These are phyloP conservation scores for Crocuta crocuta DNA, from an alignment of 2,113 vertebrate genomes.

Conservation along the genomic window DNA sequence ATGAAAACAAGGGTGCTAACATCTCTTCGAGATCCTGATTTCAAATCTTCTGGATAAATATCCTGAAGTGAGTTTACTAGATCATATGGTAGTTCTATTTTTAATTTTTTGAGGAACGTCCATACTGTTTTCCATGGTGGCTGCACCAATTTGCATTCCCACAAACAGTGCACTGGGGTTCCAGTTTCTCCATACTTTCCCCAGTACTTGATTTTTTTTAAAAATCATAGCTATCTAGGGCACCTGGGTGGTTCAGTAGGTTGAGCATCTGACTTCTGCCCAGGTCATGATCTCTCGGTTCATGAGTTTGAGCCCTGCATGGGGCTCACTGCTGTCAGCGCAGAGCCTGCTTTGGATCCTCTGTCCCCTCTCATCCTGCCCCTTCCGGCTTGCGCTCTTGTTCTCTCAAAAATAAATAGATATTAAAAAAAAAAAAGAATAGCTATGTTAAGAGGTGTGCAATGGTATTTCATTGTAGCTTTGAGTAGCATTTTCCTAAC, in stretches of 20 bases:
- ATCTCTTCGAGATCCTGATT: background rate
- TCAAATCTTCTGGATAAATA: background rate
- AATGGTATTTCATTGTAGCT: background rate
- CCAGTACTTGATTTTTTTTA: background rate
- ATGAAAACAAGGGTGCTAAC: background rate
- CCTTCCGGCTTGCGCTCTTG: no score
- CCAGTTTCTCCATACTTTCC: background rate
- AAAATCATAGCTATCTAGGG: background rate
- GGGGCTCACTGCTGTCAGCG: no score
- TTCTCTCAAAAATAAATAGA: no score
- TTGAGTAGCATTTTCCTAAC: background rate
- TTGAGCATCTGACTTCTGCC: no score
- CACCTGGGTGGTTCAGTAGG: no score
- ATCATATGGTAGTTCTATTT: background rate
- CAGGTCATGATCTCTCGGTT: no score
- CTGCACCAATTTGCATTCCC: background rate
- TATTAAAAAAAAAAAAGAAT: background rate
- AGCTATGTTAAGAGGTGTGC: background rate
- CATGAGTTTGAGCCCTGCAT: no score
- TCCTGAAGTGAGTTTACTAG: background rate
- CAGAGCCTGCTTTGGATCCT: no score
- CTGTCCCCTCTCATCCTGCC: no score
- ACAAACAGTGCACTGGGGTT: background rate
- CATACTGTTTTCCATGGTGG: background rate
- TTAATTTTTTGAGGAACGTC: background rate